phyloP scores from a whole-genome alignment of 2,888 invertebrate species.

The Anthoptus insignis region DNA sequence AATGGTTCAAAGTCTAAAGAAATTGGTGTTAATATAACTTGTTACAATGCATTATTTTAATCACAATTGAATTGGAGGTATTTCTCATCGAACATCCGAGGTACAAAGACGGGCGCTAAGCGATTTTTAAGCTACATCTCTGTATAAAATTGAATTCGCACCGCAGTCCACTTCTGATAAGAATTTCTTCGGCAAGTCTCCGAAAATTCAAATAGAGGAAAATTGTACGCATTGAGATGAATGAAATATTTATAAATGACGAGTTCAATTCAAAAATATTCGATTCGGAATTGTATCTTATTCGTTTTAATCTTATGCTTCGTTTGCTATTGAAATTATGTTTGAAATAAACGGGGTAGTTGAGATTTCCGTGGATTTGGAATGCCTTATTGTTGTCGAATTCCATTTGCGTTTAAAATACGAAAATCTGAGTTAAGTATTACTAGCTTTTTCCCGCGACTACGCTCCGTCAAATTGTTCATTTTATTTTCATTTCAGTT shows the following conservation, averaged over 20 bases:
- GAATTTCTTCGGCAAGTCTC: slow-evolving; percentile 27
- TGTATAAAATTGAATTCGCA: slow-evolving; percentile 37
- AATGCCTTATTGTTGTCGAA: not conserved
- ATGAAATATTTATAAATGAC: slow-evolving; percentile 27
- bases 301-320: slow-evolving; percentile 14
- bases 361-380: not conserved
- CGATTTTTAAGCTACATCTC: slow-evolving; percentile 47
- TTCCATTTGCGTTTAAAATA: not conserved
- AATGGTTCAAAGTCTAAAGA: too few relatives aligned
- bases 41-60: too few relatives aligned
- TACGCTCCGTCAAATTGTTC: too few relatives aligned
- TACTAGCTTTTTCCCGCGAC: too few relatives aligned
- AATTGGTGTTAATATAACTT: too few relatives aligned
- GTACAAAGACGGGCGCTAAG: slow-evolving; percentile 49
- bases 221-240: slow-evolving; percentile 23
- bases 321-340: slow-evolving; percentile 12
- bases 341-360: slow-evolving; percentile 1
- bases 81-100: slow-evolving; percentile 66
- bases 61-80: slow-evolving; percentile 66
- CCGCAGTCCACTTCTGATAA: slow-evolving; percentile 35
- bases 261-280: slow-evolving; percentile 16
- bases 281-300: slow-evolving; percentile 21
- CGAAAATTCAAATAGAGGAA: slow-evolving; percentile 28
- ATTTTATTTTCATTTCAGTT: too few relatives aligned
- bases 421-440: too few relatives aligned